These are phyloP conservation scores for Stenodera caucasica DNA, from an alignment of 2,888 invertebrate genomes.

Conservation along the genomic window DNA sequence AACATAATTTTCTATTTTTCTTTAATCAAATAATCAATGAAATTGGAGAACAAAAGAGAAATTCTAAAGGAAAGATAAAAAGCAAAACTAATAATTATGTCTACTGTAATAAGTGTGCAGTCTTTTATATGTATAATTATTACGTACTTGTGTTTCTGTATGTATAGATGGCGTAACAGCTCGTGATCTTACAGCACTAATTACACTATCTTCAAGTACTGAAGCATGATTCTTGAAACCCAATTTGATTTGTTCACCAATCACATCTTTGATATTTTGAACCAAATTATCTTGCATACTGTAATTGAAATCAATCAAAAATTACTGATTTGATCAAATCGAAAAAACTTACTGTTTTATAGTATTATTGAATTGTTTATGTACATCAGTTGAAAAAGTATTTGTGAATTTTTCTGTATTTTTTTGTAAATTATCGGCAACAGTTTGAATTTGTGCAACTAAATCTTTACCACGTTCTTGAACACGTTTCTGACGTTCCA, in stretches of 20 bases:
- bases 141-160: constrained; percentile 58
- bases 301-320: background rate
- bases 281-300: constrained; percentile 55
- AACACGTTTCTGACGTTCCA: constrained; percentile 53
- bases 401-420: constrained; percentile 50
- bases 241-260: constrained; percentile 54
- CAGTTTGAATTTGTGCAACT: constrained; percentile 52
- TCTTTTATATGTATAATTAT: constrained; percentile 17
- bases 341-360: constrained; percentile 47
- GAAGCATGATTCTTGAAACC: constrained; percentile 64
- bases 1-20: background rate
- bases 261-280: constrained; percentile 50
- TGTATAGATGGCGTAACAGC: constrained; percentile 75
- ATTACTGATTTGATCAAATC: background rate
- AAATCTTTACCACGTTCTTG: constrained; percentile 55
- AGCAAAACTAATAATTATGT: constrained; percentile 11
- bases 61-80: constrained; percentile 9
- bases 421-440: constrained; percentile 51
- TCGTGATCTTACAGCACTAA: constrained; percentile 67
- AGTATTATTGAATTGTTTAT: constrained; percentile 49
- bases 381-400: constrained; percentile 48
- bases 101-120: constrained; percentile 13
- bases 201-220: constrained; percentile 62
- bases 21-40: no score
- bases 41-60: no score